Conservation (phyloP, 2,888 invertebrate species). For the Eledona agricola region DNA sequence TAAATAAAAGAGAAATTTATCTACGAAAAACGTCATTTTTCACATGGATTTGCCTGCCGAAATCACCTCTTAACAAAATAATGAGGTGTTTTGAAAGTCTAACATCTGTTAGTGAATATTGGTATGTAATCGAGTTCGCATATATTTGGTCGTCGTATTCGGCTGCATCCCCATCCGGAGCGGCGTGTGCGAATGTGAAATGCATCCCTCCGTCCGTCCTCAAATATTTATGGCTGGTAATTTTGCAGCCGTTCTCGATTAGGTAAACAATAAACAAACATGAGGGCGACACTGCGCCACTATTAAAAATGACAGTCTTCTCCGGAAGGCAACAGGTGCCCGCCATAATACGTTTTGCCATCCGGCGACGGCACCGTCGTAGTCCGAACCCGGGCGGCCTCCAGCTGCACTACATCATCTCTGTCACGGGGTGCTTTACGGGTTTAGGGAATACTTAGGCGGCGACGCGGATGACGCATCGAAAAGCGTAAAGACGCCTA, state of each 20-base stretch:
- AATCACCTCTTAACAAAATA: no score
- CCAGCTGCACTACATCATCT: conserved; percentile 38
- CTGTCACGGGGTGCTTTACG: conserved; percentile 42
- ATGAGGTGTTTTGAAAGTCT: no score
- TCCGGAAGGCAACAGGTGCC: conserved; percentile 35
- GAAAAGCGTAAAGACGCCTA: no score
- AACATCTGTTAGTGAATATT: no score
- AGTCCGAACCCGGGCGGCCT: conserved; percentile 39
- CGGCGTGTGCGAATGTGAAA: no score
- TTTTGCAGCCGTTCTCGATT: conserved; percentile 34
- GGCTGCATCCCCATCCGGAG: no score
- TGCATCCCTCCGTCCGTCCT: no score
- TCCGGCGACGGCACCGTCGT: conserved; percentile 28
- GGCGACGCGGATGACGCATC: conserved; percentile 31
- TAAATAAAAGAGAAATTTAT: no score
- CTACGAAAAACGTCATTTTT: no score
- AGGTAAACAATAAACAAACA: conserved; percentile 36
- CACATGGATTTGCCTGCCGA: no score
- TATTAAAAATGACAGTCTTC: conserved; percentile 35
- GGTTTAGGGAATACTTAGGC: conserved; percentile 40
- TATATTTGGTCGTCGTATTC: no score
- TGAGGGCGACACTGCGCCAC: conserved; percentile 31
- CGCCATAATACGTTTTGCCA: conserved; percentile 29
- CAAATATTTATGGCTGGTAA: conserved; percentile 35
- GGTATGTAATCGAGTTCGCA: no score